A percentile compares a stretch with the other conserved stretches of the same genome.
Conservation (phyloP, 2,113 vertebrate genomes). For the Cyanoramphus novaezelandiae region DNA sequence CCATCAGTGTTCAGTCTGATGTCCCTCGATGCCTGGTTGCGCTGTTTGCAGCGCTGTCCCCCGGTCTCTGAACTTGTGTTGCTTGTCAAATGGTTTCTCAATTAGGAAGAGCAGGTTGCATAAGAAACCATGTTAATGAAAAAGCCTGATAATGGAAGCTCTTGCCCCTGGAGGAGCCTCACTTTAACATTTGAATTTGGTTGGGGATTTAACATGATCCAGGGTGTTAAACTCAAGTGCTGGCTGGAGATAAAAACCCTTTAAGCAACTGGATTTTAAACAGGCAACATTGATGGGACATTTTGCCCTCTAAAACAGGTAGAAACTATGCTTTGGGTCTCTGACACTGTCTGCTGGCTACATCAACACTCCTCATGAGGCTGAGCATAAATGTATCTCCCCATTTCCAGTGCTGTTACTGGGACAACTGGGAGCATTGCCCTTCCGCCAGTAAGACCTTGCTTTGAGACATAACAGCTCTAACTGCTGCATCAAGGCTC, state of each 20-base stretch:
- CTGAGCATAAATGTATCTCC: fast-evolving
- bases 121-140: constrained; percentile 32
- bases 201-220: background rate
- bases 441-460: background rate
- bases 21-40: background rate
- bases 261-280: background rate
- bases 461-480: background rate
- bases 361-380: fast-evolving
- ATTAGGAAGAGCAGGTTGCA: background rate
- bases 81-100: background rate
- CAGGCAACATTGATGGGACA: background rate
- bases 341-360: background rate
- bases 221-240: background rate
- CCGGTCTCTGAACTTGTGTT: background rate
- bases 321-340: background rate
- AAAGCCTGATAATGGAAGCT: constrained; percentile 17
- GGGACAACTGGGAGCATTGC: background rate
- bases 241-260: background rate
- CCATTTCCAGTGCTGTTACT: background rate
- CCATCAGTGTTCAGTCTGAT: background rate
- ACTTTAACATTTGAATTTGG: background rate
- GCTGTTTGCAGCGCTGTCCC: background rate
- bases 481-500: background rate
- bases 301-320: background rate
- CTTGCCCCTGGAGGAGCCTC: background rate